Percentiles rank a stretch among this genome's conserved stretches.
phyloP scores from a whole-genome alignment of 2,113 vertebrate genomes.

The Turdus rufiventris region DNA sequence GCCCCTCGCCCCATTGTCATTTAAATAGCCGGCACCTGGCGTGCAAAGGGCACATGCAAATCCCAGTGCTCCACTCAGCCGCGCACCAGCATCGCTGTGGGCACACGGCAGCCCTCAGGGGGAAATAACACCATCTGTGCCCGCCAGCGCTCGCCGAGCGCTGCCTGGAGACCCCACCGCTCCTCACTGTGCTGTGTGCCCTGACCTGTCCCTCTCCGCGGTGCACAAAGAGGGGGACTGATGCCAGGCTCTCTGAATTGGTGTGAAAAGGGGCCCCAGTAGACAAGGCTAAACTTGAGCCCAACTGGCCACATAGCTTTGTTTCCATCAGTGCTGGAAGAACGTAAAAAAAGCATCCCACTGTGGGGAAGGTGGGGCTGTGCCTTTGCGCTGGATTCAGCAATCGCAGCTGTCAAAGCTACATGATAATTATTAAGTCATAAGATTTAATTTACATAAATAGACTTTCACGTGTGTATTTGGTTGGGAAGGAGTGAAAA shows the following conservation, averaged over 20 bases:
- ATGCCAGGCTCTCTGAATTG: not conserved
- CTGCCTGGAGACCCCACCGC: not conserved
- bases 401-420: not conserved
- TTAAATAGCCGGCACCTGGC: not conserved
- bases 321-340: not conserved
- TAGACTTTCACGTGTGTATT: not conserved
- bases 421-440: not conserved
- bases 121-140: not conserved
- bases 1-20: conserved; percentile 7
- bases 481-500: not conserved
- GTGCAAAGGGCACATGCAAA: not conserved
- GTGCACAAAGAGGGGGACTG: not conserved
- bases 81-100: not conserved
- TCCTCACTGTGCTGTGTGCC: not conserved
- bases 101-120: not conserved
- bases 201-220: not conserved
- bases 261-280: not conserved
- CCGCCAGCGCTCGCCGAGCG: not conserved
- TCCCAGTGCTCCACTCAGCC: not conserved
- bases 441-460: not conserved
- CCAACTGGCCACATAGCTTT: not conserved
- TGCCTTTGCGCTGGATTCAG: not conserved
- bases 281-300: not conserved
- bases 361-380: not conserved
- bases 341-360: not conserved